phyloP scores from a whole-genome alignment of 53 echinoderm and acorn worm genomes.

The Pentamera pediparva region DNA sequence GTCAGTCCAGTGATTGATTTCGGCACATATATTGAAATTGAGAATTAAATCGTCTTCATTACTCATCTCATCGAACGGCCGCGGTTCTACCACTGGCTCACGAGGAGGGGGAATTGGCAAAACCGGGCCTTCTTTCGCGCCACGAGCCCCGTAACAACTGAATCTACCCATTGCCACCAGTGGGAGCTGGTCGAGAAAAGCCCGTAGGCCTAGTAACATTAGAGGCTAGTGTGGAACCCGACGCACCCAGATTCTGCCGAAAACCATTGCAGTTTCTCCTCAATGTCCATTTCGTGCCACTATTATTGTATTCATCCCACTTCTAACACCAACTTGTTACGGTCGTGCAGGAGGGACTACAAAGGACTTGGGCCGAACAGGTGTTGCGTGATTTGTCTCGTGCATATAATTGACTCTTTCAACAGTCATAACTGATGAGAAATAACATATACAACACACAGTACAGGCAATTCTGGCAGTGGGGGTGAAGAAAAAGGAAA shows the following conservation, averaged over 20 bases:
- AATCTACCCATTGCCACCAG: neutral
- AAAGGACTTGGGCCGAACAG: no score
- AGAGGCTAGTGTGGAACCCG: neutral
- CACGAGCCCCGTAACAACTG: neutral
- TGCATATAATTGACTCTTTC: no score
- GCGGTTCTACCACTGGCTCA: neutral
- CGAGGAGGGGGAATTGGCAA: neutral
- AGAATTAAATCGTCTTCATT: neutral
- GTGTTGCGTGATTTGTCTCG: no score
- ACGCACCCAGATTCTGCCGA: neutral
- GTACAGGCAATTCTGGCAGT: no score
- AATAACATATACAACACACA: no score
- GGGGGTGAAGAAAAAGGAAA: no score
- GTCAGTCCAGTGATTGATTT: neutral
- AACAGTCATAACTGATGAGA: no score
- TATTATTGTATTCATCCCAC: neutral
- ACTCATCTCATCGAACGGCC: neutral
- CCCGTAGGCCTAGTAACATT: no score
- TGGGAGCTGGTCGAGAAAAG: neutral
- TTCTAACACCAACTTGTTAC: neutral
- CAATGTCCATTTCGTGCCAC: neutral
- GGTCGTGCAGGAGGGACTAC: no score
- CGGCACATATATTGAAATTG: neutral
- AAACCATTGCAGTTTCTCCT: neutral
- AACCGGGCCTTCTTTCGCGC: neutral